A percentile compares a stretch with the other conserved stretches of the same genome.
Evolutionary conservation across 2,888 invertebrate genomes (phyloP).

Genomic region (Mythimna albipuncta): DNA sequence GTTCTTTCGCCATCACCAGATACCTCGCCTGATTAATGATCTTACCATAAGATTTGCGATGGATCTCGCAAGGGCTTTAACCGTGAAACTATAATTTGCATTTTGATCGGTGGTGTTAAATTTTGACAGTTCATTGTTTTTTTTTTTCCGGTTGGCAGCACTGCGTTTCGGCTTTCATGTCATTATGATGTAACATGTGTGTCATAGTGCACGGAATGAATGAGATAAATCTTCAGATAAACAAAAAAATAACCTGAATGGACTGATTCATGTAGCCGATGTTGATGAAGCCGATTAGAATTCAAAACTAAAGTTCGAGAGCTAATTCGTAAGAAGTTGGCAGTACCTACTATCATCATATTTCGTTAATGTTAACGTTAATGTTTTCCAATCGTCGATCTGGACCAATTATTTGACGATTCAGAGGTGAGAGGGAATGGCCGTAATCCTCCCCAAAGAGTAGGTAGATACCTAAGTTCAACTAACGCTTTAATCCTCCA

Average conservation of each 20-base stretch:
- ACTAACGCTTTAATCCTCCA: too few relatives aligned
- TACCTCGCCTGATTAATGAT: constrained; percentile 87
- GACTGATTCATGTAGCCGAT: background rate
- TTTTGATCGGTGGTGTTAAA: constrained; percentile 28
- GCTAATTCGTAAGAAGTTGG: too few relatives aligned
- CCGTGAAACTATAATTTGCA: constrained; percentile 58
- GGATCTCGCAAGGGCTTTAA: constrained; percentile 69
- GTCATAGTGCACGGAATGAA: background rate
- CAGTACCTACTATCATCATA: too few relatives aligned
- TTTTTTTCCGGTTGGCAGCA: constrained; percentile 22
- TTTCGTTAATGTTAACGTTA: too few relatives aligned
- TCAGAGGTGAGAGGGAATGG: too few relatives aligned
- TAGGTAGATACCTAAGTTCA: too few relatives aligned
- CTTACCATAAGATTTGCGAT: constrained; percentile 84
- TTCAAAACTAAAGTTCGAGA: too few relatives aligned
- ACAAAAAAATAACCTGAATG: constrained; percentile 2
- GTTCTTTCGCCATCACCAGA: constrained; percentile 70
- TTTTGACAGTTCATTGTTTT: constrained; percentile 43
- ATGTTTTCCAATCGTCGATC: too few relatives aligned
- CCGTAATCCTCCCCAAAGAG: too few relatives aligned
- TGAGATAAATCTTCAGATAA: constrained; percentile 2
- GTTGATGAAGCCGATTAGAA: too few relatives aligned
- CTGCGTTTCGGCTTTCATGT: background rate
- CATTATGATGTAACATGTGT: background rate
- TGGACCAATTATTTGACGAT: too few relatives aligned